phyloP scores from a whole-genome alignment of 2,113 vertebrate species.

The Mormoops blainvillei region DNA sequence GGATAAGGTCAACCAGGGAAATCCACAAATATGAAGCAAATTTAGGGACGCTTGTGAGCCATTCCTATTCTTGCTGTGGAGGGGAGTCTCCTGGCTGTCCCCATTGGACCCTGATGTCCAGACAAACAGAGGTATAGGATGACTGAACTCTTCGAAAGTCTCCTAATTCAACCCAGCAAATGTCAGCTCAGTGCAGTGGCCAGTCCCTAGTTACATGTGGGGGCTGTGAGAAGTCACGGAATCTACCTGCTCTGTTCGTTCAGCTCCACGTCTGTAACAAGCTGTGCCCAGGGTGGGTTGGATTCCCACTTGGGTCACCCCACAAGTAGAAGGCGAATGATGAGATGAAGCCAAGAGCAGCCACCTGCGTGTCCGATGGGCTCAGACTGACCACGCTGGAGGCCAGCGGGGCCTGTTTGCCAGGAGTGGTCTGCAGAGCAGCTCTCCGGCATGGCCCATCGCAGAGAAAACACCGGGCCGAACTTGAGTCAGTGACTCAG shows the following conservation, averaged over 20 bases:
- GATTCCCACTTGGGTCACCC: neutral
- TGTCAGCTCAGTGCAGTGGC: neutral
- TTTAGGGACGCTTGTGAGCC: neutral
- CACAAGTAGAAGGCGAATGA: accelerated
- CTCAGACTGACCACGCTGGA: neutral
- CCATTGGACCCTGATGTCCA: neutral
- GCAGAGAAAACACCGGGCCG: neutral
- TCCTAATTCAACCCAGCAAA: neutral
- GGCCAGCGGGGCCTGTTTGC: neutral
- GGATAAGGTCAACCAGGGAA: neutral
- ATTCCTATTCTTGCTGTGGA: neutral
- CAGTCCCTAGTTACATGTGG: accelerated
- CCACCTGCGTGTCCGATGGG: neutral
- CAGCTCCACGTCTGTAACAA: neutral
- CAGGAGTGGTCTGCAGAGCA: neutral
- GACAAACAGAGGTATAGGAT: neutral
- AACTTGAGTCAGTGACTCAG: neutral
- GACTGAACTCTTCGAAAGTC: neutral
- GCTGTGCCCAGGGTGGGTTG: too few species aligned
- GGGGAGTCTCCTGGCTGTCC: neutral
- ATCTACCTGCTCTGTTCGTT: neutral
- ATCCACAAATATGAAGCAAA: neutral
- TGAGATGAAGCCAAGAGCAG: neutral
- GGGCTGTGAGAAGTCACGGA: neutral
- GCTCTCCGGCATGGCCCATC: too few species aligned